Conservation (phyloP, 2,797 vertebrate genomes). For the Aotus griseimembra region DNA sequence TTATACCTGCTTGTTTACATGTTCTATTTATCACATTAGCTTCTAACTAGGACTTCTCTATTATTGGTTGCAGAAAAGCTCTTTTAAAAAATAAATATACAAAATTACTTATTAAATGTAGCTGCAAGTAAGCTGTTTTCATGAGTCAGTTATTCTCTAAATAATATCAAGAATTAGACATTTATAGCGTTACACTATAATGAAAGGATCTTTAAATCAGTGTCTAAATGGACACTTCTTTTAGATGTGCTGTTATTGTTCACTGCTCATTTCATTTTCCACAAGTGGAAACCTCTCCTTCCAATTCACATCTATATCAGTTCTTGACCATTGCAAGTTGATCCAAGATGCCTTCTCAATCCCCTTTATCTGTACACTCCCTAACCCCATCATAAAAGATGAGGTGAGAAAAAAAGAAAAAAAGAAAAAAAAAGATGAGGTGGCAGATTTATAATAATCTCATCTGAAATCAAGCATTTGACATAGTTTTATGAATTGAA, state of each 20-base stretch:
- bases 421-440: background rate
- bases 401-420: background rate
- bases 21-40: background rate
- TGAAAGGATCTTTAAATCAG: background rate
- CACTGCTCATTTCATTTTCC: background rate
- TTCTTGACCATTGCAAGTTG: background rate
- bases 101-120: background rate
- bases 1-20: background rate
- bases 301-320: background rate
- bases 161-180: background rate
- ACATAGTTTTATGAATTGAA: constrained; percentile 22
- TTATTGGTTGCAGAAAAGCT: background rate
- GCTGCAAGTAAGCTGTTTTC: background rate
- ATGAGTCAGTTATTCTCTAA: background rate
- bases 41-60: background rate
- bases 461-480: background rate
- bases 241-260: background rate
- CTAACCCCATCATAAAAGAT: background rate
- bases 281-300: background rate
- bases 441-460: background rate
- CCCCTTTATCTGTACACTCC: background rate
- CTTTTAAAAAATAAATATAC: background rate
- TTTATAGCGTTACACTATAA: background rate
- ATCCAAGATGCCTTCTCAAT: background rate
- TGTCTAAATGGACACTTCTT: background rate